These are phyloP conservation scores for Formica selysi DNA, from an alignment of 1,140 invertebrate genomes.

Conservation along the genomic window DNA sequence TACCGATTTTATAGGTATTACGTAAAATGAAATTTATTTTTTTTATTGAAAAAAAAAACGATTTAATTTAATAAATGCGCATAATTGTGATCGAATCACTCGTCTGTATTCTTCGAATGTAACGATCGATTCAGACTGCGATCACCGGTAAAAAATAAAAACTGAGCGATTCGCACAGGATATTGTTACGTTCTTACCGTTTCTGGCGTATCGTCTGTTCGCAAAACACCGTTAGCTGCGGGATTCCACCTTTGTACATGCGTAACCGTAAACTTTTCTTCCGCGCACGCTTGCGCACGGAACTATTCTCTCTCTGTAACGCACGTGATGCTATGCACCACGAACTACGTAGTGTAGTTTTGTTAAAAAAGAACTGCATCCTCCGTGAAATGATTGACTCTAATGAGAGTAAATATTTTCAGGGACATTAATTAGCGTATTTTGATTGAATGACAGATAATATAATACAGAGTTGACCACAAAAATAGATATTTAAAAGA, in stretches of 20 bases:
- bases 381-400: background rate
- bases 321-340: slow-evolving; percentile 6
- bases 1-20: background rate
- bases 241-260: slow-evolving; percentile 63
- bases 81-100: background rate
- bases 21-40: background rate
- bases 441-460: background rate
- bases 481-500: background rate
- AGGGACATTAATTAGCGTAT: background rate
- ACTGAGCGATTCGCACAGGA: slow-evolving; percentile 13
- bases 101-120: background rate
- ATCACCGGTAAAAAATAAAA: background rate
- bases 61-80: too few species aligned
- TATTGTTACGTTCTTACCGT: slow-evolving; percentile 46
- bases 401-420: background rate
- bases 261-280: slow-evolving; percentile 65
- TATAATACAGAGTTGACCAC: background rate
- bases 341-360: background rate
- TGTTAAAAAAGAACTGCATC: background rate
- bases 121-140: too few species aligned
- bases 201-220: slow-evolving; percentile 52
- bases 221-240: slow-evolving; percentile 54
- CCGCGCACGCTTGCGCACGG: slow-evolving; percentile 21
- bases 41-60: background rate
- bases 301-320: slow-evolving; percentile 33